Base-by-base conservation (phyloP, 2,888 invertebrate species). In the Laspeyria flexula region DNA sequence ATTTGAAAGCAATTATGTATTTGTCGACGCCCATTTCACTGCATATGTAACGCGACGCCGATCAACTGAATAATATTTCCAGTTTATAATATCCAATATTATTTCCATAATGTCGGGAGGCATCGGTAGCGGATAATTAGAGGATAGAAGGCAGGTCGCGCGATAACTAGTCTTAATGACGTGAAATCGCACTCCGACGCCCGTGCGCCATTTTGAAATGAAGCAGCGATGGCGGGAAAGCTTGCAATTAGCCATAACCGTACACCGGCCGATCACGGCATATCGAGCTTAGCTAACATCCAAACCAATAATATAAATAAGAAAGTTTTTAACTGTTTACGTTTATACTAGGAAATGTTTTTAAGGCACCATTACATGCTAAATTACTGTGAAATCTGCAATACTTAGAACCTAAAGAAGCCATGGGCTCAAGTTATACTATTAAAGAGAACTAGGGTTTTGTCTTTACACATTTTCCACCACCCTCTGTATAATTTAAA, bases 131-230 rank as follows among this genome's bases (percentile, higher is more conserved):
- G 45, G 73, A 68, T 89, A 87, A 90, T 90, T 86, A 90, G 88
- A 86, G 87, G 83, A 86, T 83, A 78, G 85, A 77, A 66, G 78
- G 75, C 76, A 77, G 83, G 83, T 84, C 84, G 85, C 77, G 82
- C 81, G 86, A 87, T 90, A 88, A 88, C 88, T 88, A 88, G 85
- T 83, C 85, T 79, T 88, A 88, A 90, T 90, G 81, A 89, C 81
- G 79, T 79, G 85, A 86, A 87, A 86, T 85, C 83, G 78, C 75
- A 73, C 73, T 69, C 67, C 60, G 48, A 46, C 55, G 62, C 52
- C 29, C 44, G 49, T 64, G 56, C 75, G 87, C 87, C 87, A 88
- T 88, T 74, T 87, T 88, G 83, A 67, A 79, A 78, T 77, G 71
- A 74, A 73, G 72, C 70, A 65, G 71, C 64, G 47, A 75, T 77